Percentiles rank a stretch among this genome's conserved stretches.
These are phyloP conservation scores for Valencia hispanica DNA, from an alignment of 2,797 vertebrate species.

Conservation along the genomic window DNA sequence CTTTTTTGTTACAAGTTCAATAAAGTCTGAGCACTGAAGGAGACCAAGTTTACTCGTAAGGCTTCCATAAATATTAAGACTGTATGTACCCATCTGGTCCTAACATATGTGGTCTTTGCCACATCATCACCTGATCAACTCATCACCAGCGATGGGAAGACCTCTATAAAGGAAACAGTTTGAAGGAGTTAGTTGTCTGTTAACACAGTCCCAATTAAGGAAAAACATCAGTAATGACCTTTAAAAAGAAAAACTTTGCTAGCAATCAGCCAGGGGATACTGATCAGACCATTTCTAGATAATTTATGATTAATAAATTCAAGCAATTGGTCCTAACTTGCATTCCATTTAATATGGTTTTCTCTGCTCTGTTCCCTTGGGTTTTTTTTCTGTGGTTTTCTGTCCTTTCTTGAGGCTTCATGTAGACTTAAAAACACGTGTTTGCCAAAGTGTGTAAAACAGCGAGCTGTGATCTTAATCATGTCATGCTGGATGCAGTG, in stretches of 20 bases:
- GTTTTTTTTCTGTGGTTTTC: neutral
- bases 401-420: neutral
- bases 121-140: neutral
- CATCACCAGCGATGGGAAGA: too few species aligned
- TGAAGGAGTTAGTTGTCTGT: neutral
- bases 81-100: too few species aligned
- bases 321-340: neutral
- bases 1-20: too few species aligned
- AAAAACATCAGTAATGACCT: neutral
- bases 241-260: neutral
- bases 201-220: neutral
- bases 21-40: too few species aligned
- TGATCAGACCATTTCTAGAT: neutral
- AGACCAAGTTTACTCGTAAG: too few species aligned
- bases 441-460: neutral
- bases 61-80: too few species aligned
- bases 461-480: neutral
- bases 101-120: neutral
- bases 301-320: neutral
- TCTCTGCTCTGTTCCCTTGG: neutral
- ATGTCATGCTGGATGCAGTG: neutral
- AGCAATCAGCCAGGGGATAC: neutral
- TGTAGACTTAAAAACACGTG: neutral
- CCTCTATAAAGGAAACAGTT: neutral
- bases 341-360: neutral